A percentile compares a stretch with the other conserved stretches of the same genome.
Evolutionary conservation across 2,113 vertebrate genomes (phyloP).

Genomic region (Atrichornis clamosus): DNA sequence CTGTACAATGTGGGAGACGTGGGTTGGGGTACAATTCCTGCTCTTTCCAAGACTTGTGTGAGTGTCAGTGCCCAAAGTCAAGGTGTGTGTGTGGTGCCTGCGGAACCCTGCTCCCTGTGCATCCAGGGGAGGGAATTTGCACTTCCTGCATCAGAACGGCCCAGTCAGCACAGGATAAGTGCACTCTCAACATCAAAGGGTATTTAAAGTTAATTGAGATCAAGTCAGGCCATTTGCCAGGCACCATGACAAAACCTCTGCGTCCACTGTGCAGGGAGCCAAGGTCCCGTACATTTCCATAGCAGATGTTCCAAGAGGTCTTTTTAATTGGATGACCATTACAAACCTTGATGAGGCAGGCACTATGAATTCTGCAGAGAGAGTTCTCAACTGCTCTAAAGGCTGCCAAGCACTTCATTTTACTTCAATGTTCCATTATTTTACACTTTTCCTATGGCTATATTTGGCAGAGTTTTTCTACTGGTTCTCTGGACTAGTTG

Average conservation of each 20-base stretch:
- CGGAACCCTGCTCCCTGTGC: background rate
- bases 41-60: background rate
- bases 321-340: background rate
- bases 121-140: background rate
- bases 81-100: background rate
- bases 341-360: background rate
- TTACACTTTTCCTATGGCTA: background rate
- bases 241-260: background rate
- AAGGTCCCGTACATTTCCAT: background rate
- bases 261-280: background rate
- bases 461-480: background rate
- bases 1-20: background rate
- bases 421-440: background rate
- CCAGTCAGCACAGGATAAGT: background rate
- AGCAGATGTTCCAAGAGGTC: background rate
- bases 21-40: background rate
- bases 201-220: background rate
- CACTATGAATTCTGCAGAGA: background rate
- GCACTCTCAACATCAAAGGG: background rate
- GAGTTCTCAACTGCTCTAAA: background rate
- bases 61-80: background rate
- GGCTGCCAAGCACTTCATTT: background rate
- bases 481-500: background rate
- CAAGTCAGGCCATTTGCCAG: background rate
- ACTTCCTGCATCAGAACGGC: background rate